Base-by-base conservation (phyloP, 1,140 invertebrate species). In the Centruroides sculpturatus region DNA sequence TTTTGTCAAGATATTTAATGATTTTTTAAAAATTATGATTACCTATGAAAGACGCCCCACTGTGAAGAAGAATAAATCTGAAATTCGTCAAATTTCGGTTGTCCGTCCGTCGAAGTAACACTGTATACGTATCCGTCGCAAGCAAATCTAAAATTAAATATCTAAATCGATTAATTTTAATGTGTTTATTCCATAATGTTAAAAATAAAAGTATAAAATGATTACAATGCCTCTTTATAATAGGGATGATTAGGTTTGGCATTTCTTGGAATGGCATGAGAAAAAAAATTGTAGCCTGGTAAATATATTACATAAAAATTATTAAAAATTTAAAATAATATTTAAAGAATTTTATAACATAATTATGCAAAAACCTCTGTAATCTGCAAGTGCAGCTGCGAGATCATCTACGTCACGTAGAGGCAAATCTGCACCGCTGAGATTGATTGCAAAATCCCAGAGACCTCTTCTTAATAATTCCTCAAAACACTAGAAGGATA, bases 381-480 rank as follows among this genome's bases (percentile, higher is more conserved):
- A 65, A 9, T 67, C 57, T 9, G 69, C 67, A 12, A 70, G 62
- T 23, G 66, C 58, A 3, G 61, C 54, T 10, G 59, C 58, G 48
- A 70, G 52, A 57, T 70, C 69, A 10, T 69, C 68, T 13, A 66
- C 60, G 53, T 63, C 59, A 35, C 69, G 60, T 3, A 70, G 62
- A 9, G 66, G 61, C 41, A 70, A 47, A 59, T 70, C 69, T 35
- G 62, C 54, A 9, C 67, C 69, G 46, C 64, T 69, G 51, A 70
- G 59, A 49, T 64, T 67, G 10, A 70, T 63, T 1, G 57, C 63
- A 57, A 64, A 69, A 58, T 70, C 69, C 69, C 69, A 70, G 1
- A 56, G 13, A 7, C 64, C 68, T 64, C 67, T 62, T 12, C 61
- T 23, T 6, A 70, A 62, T 9, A 70, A 50, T 53, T 68, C 67